Percentiles rank a stretch among this genome's conserved stretches.
phyloP scores from a whole-genome alignment of 2,888 invertebrate genomes.

The Sycophila texana region DNA sequence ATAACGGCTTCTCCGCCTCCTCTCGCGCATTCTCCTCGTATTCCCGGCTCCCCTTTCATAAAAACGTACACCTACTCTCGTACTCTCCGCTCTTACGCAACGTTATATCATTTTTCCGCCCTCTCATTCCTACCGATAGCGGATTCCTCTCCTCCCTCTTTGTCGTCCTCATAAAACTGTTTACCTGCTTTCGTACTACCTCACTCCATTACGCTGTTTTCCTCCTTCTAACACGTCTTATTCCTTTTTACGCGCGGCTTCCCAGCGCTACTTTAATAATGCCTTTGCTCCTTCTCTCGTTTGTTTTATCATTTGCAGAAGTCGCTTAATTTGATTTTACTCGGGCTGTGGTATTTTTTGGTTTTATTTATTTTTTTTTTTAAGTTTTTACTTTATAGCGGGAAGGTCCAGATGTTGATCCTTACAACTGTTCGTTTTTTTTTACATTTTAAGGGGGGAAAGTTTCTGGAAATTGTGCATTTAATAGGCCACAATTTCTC shows the following conservation, averaged over 20 bases:
- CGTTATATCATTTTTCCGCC: conserved; percentile 26
- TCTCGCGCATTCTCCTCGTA: background rate
- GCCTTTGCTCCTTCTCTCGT: background rate
- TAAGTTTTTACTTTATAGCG: too few relatives aligned
- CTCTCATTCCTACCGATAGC: background rate
- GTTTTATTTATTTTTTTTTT: too few relatives aligned
- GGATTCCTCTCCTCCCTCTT: background rate
- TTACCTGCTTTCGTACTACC: conserved; percentile 1
- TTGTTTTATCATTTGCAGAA: too few relatives aligned
- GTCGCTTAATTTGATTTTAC: too few relatives aligned
- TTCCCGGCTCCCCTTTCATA: conserved; percentile 25
- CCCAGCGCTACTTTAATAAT: background rate
- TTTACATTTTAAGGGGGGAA: too few relatives aligned
- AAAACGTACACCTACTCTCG: conserved; percentile 18
- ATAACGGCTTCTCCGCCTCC: conserved; percentile 20
- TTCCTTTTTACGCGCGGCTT: background rate
- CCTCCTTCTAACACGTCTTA: conserved; percentile 1
- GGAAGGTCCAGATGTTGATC: too few relatives aligned
- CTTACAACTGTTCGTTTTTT: too few relatives aligned
- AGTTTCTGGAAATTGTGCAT: too few relatives aligned
- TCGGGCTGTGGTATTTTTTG: too few relatives aligned
- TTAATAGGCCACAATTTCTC: too few relatives aligned
- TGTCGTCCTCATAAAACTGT: conserved; percentile 5
- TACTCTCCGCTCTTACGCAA: conserved; percentile 3
- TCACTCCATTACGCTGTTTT: conserved; percentile 32